These are phyloP conservation scores for Sebastes glaucus DNA, from an alignment of 2,797 vertebrate genomes.

Conservation along the genomic window DNA sequence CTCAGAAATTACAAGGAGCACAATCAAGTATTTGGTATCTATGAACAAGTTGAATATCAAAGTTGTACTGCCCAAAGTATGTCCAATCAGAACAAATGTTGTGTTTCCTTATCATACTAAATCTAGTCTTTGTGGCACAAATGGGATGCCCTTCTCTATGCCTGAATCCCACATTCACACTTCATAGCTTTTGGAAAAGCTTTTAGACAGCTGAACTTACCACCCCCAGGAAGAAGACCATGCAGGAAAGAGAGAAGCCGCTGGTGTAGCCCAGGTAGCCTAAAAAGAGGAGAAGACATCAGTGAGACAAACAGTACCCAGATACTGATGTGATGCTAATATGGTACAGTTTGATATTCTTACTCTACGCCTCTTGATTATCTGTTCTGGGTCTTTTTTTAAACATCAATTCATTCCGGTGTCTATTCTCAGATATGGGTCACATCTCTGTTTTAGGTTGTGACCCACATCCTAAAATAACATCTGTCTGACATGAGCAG, in stretches of 20 bases:
- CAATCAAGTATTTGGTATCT: no score
- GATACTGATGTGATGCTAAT: neutral
- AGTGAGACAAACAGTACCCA: neutral
- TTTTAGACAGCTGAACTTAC: conserved; percentile 77
- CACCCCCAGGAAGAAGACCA: conserved; percentile 96
- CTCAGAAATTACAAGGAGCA: no score
- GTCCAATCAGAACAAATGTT: neutral
- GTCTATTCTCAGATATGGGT: conserved; percentile 27
- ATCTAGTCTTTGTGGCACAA: neutral
- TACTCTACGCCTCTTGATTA: neutral
- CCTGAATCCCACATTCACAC: neutral
- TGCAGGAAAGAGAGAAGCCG: conserved; percentile 95
- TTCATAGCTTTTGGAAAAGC: neutral
- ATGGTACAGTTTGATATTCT: neutral
- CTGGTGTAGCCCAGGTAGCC: conserved; percentile 99
- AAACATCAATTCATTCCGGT: neutral
- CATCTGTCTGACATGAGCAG: conserved; percentile 26
- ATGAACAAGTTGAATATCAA: no score
- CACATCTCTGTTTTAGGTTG: neutral
- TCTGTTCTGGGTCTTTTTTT: neutral
- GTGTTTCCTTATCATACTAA: neutral
- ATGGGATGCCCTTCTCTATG: neutral
- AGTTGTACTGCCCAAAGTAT: no score
- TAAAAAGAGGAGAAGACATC: conserved; percentile 64
- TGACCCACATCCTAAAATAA: conserved; percentile 31